phyloP scores from a whole-genome alignment of 2,113 vertebrate genomes.

The Scolopax mira region DNA sequence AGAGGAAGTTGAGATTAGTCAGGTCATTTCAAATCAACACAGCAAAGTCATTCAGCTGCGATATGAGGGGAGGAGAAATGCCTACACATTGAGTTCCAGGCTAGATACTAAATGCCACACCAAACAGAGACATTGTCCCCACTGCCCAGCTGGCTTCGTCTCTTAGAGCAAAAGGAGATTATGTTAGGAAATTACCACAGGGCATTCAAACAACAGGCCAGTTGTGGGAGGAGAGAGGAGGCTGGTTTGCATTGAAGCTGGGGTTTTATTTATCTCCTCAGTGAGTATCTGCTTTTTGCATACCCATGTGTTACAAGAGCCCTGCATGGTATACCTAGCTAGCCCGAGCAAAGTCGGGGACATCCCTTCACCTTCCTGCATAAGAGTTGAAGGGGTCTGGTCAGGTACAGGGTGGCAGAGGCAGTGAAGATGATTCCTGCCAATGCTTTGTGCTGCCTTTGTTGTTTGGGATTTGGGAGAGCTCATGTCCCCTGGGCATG shows the following conservation, averaged over 20 bases:
- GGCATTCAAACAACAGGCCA: background rate
- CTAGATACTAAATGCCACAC: conserved; percentile 8
- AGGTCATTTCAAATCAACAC: conserved; percentile 57
- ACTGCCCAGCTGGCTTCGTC: background rate
- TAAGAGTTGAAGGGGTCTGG: background rate
- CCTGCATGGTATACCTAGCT: background rate
- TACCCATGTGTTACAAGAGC: background rate
- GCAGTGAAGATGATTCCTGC: background rate
- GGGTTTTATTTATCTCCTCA: background rate
- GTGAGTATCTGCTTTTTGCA: background rate
- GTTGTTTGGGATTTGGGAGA: background rate
- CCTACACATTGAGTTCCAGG: background rate
- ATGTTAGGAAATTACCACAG: background rate
- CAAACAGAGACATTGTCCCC: background rate
- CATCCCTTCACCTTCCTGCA: background rate
- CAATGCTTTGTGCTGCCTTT: background rate
- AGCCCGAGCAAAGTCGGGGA: background rate
- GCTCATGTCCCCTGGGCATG: background rate
- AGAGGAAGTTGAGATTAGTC: conserved; percentile 65
- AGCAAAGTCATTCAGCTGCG: conserved; percentile 49
- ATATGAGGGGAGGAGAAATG: background rate
- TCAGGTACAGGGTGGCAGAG: background rate
- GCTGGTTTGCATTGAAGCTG: background rate
- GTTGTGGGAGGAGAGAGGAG: background rate
- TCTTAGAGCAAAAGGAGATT: background rate